A percentile compares a stretch with the other conserved stretches of the same genome.
These are phyloP conservation scores for Philopotamus ludificatus DNA, from an alignment of 1,140 invertebrate species.

Conservation along the genomic window DNA sequence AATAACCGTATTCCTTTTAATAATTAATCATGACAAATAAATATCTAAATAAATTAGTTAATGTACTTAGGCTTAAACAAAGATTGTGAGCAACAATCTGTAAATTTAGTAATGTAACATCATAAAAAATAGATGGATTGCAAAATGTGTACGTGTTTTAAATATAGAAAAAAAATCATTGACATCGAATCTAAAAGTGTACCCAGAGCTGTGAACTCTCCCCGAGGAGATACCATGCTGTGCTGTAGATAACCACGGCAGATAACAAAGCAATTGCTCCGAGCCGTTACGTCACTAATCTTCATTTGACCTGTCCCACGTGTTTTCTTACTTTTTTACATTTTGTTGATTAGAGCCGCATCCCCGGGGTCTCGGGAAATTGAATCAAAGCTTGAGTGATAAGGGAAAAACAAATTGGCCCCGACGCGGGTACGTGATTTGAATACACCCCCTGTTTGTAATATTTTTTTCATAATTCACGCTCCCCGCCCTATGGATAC, in stretches of 20 bases:
- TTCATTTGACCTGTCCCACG: slow-evolving; percentile 42
- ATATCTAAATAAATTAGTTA: too few relatives aligned
- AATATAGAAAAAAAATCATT: too few relatives aligned
- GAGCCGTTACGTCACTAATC: slow-evolving; percentile 39
- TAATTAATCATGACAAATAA: too few relatives aligned
- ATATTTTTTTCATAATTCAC: slow-evolving; percentile 29
- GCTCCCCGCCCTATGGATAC: neutral
- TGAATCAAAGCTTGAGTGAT: slow-evolving; percentile 41
- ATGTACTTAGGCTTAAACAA: too few relatives aligned
- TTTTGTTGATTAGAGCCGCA: slow-evolving; percentile 38
- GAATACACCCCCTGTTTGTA: slow-evolving; percentile 33
- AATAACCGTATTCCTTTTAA: too few relatives aligned
- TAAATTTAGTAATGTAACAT: too few relatives aligned
- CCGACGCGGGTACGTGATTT: slow-evolving; percentile 37
- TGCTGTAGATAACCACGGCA: slow-evolving; percentile 26
- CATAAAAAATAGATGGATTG: too few relatives aligned
- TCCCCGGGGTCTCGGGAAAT: slow-evolving; percentile 31
- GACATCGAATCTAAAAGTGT: too few relatives aligned
- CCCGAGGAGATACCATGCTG: too few relatives aligned
- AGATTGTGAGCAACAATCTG: too few relatives aligned
- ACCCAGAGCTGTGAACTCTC: slow-evolving; percentile 17
- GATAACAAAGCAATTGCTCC: slow-evolving; percentile 34
- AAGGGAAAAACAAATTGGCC: slow-evolving; percentile 41
- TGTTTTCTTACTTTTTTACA: slow-evolving; percentile 37
- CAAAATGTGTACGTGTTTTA: too few relatives aligned